Base-by-base conservation (phyloP, 2,888 invertebrate genomes). In the Nemotelus nigrinus region DNA sequence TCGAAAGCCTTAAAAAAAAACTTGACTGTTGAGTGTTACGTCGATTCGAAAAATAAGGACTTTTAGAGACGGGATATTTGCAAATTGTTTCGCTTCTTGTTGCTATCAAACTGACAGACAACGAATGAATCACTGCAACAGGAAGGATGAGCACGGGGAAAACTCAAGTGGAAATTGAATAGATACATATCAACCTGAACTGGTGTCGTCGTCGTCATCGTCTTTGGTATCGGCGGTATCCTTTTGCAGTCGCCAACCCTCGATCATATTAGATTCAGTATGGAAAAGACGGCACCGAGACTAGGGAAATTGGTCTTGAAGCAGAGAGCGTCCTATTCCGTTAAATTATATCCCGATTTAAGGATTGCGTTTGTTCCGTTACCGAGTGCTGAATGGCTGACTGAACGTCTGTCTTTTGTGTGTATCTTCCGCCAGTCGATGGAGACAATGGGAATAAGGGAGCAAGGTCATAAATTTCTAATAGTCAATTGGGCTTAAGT, bases 401-500 rank as follows among this genome's bases (percentile, higher is more conserved):
- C 43, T 25, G 63, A 6, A 53, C 53, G 53, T 6, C 10, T 7
- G 7, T 53, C 7, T 6, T 7, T 53, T 53, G 53, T 64, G 68
- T 50, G 44, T 68, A 41, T 68, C 50, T 68, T 68, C 25, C 65
- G 43, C 47, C 47, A 53, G 39, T n/a, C 41, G 50, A 5, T 8
- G 47, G 45, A 8, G 57, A 71, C 57, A 72, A 58, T 58, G 57
- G 55, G 44, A 45, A 58, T 72, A 58, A 67, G 39, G 50, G 67
- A 70, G 72, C 58, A 58, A 72, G 72, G 72, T 72, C 72, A 72
- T 72, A 72, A 72, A 72, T 72, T 58, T 72, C 72, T 72, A 72
- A 72, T 72, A 72, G 72, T 72, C 72, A 72, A 72, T 72, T 58
- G 72, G 72, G 58, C 41, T 7, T 10, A 72, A 58, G 72, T 58